Conservation (phyloP, 2,888 invertebrate genomes). For the Platycnemis pennipes region DNA sequence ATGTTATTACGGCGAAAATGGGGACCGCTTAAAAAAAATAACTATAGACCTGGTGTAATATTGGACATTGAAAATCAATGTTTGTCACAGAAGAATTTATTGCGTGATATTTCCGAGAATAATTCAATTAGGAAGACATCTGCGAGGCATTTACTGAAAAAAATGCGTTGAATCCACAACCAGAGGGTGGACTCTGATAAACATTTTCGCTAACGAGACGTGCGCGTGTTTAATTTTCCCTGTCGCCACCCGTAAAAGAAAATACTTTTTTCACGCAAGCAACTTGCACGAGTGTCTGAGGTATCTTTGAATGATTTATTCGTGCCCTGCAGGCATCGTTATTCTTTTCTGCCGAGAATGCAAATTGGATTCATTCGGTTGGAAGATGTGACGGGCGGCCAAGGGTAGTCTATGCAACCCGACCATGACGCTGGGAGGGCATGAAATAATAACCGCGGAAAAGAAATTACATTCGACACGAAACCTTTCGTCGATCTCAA, state of each 20-base stretch:
- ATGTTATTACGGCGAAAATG: too few species aligned
- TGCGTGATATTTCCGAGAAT: background rate
- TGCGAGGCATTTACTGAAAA: background rate
- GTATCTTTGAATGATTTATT: constrained; percentile 15
- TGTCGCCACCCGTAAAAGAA: background rate
- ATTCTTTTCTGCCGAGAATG: constrained; percentile 16
- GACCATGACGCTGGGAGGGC: background rate
- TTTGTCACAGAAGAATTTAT: background rate
- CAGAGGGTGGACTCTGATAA: background rate
- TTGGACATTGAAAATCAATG: background rate
- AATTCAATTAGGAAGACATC: background rate
- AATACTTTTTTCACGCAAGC: background rate
- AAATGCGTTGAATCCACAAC: background rate
- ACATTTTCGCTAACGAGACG: background rate
- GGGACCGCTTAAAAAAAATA: too few species aligned
- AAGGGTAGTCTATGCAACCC: background rate
- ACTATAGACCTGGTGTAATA: too few species aligned
- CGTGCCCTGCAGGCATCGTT: constrained; percentile 44
- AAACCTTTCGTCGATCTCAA: background rate
- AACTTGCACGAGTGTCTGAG: background rate
- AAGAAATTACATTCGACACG: background rate
- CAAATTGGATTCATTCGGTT: constrained; percentile 53
- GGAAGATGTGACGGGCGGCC: background rate
- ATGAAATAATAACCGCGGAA: background rate
- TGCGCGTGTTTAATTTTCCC: background rate